Percentiles rank a stretch among this genome's conserved stretches.
phyloP scores from a whole-genome alignment of 1,140 invertebrate genomes.

The Drosophila nikananu region DNA sequence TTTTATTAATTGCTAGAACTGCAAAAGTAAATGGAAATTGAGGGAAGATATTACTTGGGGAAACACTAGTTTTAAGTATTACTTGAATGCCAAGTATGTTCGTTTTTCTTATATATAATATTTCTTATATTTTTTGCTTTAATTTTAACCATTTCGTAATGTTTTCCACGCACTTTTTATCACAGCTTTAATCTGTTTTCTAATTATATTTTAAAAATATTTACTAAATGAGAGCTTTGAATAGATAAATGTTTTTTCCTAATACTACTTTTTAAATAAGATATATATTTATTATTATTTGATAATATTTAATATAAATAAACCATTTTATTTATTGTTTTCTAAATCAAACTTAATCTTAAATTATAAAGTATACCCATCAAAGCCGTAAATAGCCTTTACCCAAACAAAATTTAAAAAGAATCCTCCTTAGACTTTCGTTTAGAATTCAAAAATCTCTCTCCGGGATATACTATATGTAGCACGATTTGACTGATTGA shows the following conservation, averaged over 20 bases:
- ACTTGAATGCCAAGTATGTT: not conserved
- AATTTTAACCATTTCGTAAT: too few species aligned
- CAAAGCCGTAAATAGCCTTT: too few species aligned
- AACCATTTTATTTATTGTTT: too few species aligned
- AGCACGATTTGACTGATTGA: constrained; percentile 32
- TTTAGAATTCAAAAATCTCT: not conserved
- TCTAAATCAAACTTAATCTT: not conserved
- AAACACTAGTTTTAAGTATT: not conserved
- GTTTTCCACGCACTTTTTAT: not conserved
- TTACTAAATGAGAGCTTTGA: too few species aligned
- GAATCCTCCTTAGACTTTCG: not conserved
- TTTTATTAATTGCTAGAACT: constrained; percentile 22
- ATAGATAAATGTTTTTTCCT: too few species aligned
- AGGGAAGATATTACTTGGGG: too few species aligned
- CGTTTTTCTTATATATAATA: not conserved
- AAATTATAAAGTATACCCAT: not conserved
- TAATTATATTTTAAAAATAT: too few species aligned
- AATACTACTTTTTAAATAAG: too few species aligned
- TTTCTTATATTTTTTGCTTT: not conserved
- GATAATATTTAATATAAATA: too few species aligned
- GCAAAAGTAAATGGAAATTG: not conserved
- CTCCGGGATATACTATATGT: too few species aligned
- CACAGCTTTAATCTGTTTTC: too few species aligned
- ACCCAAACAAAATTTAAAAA: not conserved
- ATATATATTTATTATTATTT: too few species aligned